Base-by-base conservation (phyloP, 2,888 invertebrate species). In the Venusia cambrica region DNA sequence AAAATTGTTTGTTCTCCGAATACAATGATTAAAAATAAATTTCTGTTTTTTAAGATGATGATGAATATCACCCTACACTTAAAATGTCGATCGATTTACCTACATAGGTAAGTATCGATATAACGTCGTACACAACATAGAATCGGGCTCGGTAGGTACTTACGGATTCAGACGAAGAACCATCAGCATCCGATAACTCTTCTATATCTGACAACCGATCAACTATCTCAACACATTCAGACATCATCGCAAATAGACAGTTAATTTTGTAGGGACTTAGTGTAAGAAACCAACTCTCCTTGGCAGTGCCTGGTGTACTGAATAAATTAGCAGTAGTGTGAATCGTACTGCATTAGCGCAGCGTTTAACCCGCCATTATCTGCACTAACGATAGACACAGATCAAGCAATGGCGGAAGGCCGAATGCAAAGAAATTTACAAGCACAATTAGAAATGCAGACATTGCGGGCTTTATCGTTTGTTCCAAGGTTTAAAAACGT, bases 271-370 rank as follows among this genome's bases (percentile, higher is more conserved):
- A 27, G 16, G 5, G 15, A 10, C 8, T 28, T 38, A 17, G 7
- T 12, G n/a, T 26, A 6, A 1, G 1, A 20, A 25, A 22, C 26
- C 38, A 38, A 18, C 10, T 12, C 25, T 18, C 9, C 20, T 39
- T 10, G 22, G 9, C 26, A 20, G 30, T 30, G 28, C 22, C 15
- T 31, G 11, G 20, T 30, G 36, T 21, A 48, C 51, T 45, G 45
- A 45, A 33, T 45, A 42, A 47, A 44, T 51, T 42, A 35, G 24
- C 41, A 39, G 45, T 48, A 45, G 56, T 54, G 59, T 56, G 50
- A 64, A 64, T 51, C 59, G 56, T 60, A 62, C 54, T 64, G 72
- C 68, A 69, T 62, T 62, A 54, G 45, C 53, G 48, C 44, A 45
- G 48, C 42, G 33, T 14, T 40, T 49, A 51, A 51, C 50, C 37